Percentiles rank a stretch among this genome's conserved stretches.
Evolutionary conservation across 2,797 vertebrate genomes (phyloP).

Genomic region (Anas capensis): DNA sequence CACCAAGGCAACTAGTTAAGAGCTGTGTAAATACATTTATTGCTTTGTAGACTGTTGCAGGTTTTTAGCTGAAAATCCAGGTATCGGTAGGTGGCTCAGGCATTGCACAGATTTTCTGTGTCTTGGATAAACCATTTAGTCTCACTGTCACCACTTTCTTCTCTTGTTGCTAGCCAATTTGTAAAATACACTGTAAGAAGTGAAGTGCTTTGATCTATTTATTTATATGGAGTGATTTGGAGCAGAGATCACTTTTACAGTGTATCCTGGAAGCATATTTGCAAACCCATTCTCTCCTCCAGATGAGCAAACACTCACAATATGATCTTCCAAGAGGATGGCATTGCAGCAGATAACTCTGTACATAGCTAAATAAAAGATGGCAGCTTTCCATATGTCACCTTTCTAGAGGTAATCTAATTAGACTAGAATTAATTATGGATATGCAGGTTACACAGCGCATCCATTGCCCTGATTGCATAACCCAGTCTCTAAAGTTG

Average conservation of each 20-base stretch:
- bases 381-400: conserved; percentile 10
- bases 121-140: not conserved
- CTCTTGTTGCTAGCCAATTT: not conserved
- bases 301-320: not conserved
- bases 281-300: not conserved
- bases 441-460: not conserved
- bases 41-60: not conserved
- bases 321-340: not conserved
- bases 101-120: not conserved
- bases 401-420: conserved; percentile 2
- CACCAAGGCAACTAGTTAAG: not conserved
- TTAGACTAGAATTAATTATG: conserved; percentile 26
- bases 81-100: not conserved
- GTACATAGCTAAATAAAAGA: not conserved
- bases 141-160: not conserved
- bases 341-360: not conserved
- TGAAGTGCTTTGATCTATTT: conserved; percentile 12
- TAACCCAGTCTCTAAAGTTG: not conserved
- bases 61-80: not conserved
- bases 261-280: not conserved
- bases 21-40: not conserved
- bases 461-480: not conserved
- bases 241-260: not conserved
- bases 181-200: not conserved
- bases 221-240: not conserved